Evolutionary conservation across 23 tunicate species (phyloP).

Genomic region (Trididemnum miniatum): DNA sequence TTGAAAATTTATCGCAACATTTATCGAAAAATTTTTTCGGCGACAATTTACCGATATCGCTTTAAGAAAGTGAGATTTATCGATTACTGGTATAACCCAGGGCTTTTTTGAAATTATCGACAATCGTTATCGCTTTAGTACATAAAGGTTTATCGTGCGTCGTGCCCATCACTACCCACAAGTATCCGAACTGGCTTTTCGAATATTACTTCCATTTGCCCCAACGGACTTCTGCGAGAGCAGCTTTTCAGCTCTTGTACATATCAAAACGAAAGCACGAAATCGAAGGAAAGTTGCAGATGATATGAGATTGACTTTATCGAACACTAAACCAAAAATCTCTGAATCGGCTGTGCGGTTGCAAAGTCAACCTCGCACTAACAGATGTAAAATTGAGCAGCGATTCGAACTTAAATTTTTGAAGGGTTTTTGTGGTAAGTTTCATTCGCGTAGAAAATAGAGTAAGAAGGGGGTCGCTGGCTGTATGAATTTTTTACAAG

Average conservation of each 20-base stretch:
- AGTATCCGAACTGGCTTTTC: constrained; percentile 9
- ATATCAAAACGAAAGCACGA: constrained; percentile 53
- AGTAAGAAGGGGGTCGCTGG: constrained; percentile 37
- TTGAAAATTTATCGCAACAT: too few relatives aligned
- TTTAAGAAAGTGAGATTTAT: too few relatives aligned
- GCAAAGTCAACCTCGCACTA: constrained; percentile 25
- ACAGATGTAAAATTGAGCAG: constrained; percentile 9
- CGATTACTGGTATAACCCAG: too few relatives aligned
- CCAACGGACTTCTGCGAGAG: constrained; percentile 37
- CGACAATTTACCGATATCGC: too few relatives aligned
- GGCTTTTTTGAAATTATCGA: too few relatives aligned
- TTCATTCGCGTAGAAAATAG: background rate
- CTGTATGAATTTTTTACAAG: constrained; percentile 20
- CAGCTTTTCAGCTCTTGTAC: constrained; percentile 43
- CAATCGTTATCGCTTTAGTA: too few relatives aligned
- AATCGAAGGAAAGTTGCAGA: constrained; percentile 25
- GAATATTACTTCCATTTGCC: constrained; percentile 27
- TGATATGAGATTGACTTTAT: constrained; percentile 54
- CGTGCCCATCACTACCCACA: background rate
- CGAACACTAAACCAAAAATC: constrained; percentile 48
- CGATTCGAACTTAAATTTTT: background rate
- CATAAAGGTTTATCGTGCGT: too few relatives aligned
- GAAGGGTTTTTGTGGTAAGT: constrained; percentile 9
- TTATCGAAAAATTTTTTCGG: too few relatives aligned
- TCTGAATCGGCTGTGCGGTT: constrained; percentile 15